Conservation (phyloP, 2,888 invertebrate genomes). For the Pardosa pseudoannulata region DNA sequence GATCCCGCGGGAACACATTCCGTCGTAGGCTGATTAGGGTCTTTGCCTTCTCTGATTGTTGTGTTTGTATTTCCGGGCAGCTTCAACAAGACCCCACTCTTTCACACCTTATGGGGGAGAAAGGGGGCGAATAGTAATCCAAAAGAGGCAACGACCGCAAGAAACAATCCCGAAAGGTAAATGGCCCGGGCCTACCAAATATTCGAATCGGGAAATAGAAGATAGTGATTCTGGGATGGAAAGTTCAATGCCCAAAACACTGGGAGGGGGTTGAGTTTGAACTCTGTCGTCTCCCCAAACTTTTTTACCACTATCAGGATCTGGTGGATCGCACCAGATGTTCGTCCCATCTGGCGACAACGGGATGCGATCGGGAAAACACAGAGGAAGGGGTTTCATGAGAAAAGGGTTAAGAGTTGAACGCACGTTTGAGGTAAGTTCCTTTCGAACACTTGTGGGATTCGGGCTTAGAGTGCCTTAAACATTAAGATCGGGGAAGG, state of each 20-base stretch:
- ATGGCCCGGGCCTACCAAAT: conserved; percentile 42
- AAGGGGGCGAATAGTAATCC: conserved; percentile 21
- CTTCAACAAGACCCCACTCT: not conserved
- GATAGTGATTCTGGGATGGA: conserved; percentile 15
- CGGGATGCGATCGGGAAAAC: not conserved
- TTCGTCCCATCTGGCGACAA: conserved; percentile 44
- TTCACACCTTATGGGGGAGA: conserved; percentile 43
- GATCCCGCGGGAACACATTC: not conserved
- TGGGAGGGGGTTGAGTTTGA: conserved; percentile 20
- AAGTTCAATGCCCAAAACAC: conserved; percentile 44
- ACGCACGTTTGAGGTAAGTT: too few species aligned
- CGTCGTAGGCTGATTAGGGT: not conserved
- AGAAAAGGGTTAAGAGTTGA: not conserved
- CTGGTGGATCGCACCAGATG: conserved; percentile 59
- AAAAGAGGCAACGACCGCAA: conserved; percentile 58
- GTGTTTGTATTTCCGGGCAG: conserved; percentile 64
- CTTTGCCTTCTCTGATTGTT: conserved; percentile 35
- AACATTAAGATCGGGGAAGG: too few species aligned
- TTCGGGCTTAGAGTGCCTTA: too few species aligned
- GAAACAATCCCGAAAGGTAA: conserved; percentile 39
- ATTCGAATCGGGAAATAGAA: conserved; percentile 14
- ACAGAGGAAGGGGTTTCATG: not conserved
- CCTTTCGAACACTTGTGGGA: too few species aligned
- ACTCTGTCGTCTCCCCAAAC: conserved; percentile 3
- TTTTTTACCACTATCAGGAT: conserved; percentile 21